phyloP scores from a whole-genome alignment of 2,113 vertebrate genomes.

The Euleptes europaea region DNA sequence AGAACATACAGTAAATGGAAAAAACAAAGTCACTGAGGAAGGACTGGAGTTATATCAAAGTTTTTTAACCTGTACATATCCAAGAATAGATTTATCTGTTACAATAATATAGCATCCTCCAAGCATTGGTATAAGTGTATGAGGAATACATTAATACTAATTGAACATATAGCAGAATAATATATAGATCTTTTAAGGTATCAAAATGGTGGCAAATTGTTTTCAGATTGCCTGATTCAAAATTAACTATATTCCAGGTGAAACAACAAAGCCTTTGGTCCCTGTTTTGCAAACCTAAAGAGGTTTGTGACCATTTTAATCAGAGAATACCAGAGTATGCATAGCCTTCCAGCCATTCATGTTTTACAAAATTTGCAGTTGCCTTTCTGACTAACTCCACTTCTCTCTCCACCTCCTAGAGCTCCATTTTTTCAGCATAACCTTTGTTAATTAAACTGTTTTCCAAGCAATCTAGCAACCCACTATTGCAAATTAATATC shows the following conservation, averaged over 20 bases:
- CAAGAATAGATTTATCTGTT: not conserved
- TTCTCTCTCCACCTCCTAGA: not conserved
- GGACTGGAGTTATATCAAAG: not conserved
- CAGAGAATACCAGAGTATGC: not conserved
- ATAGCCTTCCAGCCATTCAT: not conserved
- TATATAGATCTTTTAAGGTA: not conserved
- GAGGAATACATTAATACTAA: not conserved
- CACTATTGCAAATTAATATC: slow-evolving; percentile 29
- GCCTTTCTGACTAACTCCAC: not conserved
- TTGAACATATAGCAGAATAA: not conserved
- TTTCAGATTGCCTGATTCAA: not conserved
- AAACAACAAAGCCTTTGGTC: not conserved
- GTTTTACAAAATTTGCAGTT: not conserved
- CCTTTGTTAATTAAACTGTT: slow-evolving; percentile 36
- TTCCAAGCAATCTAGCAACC: slow-evolving; percentile 28
- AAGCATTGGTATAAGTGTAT: not conserved
- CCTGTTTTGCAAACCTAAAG: not conserved
- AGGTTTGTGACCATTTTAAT: not conserved
- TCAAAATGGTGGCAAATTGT: not conserved
- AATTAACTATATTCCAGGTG: not conserved
- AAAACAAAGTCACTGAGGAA: not conserved
- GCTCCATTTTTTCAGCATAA: not conserved
- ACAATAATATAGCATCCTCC: not conserved
- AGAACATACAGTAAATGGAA: not conserved
- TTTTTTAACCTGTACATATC: not conserved